A percentile compares a stretch with the other conserved stretches of the same genome.
Evolutionary conservation across 1,140 invertebrate genomes (phyloP).

Genomic region (Solenopsis invicta): DNA sequence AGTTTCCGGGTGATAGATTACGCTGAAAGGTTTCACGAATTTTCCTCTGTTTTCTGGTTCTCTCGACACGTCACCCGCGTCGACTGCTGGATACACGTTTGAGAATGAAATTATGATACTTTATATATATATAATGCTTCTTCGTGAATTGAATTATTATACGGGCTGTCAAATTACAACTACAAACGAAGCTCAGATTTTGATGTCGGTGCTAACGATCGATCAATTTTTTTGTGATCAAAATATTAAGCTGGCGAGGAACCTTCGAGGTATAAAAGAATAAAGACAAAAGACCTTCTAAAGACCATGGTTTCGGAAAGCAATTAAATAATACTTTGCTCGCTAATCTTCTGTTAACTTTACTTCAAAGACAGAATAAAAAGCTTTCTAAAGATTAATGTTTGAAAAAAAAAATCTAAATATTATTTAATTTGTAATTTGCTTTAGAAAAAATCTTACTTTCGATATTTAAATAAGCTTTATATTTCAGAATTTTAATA

Average conservation of each 20-base stretch:
- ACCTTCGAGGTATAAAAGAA: not conserved
- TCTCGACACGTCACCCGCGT: not conserved
- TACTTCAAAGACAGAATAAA: not conserved
- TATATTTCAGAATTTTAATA: not conserved
- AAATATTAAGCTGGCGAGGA: not conserved
- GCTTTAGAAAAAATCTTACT: not conserved
- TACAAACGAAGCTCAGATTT: not conserved
- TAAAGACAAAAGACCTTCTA: not conserved
- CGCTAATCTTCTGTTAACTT: not conserved
- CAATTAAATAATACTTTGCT: conserved; percentile 27
- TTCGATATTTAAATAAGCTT: not conserved
- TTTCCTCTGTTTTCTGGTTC: not conserved
- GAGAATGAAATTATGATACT: not conserved
- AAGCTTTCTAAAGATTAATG: conserved; percentile 9
- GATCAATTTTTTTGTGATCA: not conserved
- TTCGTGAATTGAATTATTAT: not conserved
- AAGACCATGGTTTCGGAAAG: conserved; percentile 6
- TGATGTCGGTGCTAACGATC: not conserved
- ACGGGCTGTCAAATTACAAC: not conserved
- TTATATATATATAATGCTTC: not conserved
- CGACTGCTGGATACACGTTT: not conserved
- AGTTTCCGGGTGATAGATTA: conserved; percentile 29
- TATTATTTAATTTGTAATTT: not conserved
- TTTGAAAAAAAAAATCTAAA: conserved; percentile 6
- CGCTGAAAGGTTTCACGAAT: not conserved